phyloP scores from a whole-genome alignment of 2,888 invertebrate genomes.

The Deilephila porcellus region DNA sequence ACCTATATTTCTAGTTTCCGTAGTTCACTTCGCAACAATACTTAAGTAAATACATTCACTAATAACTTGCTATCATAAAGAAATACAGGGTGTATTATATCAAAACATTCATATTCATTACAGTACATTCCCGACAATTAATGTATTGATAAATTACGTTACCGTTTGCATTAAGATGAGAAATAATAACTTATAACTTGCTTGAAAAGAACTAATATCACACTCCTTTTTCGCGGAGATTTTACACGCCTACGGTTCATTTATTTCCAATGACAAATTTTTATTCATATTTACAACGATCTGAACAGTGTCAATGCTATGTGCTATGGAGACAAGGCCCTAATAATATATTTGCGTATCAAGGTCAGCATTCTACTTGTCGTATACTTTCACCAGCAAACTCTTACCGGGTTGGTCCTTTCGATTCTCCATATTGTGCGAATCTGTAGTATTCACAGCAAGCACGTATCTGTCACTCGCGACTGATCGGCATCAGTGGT shows the following conservation, averaged over 20 bases:
- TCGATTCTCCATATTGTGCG: conserved; percentile 56
- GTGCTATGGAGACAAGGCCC: conserved; percentile 10
- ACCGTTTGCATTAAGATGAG: too few species aligned
- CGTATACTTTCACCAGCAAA: conserved; percentile 56
- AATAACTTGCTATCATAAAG: too few species aligned
- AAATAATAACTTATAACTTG: background rate
- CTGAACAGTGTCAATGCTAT: conserved; percentile 14
- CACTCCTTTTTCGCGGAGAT: background rate
- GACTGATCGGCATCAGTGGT: conserved; percentile 18
- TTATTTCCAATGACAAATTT: background rate
- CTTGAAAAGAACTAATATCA: background rate
- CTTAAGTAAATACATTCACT: too few species aligned
- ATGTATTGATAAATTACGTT: too few species aligned
- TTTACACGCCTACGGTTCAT: background rate
- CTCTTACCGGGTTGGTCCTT: conserved; percentile 50
- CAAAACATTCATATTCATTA: too few species aligned
- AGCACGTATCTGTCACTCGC: conserved; percentile 36
- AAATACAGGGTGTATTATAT: too few species aligned
- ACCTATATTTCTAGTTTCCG: too few species aligned
- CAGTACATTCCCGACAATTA: too few species aligned
- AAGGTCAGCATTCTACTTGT: conserved; percentile 47
- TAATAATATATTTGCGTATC: conserved; percentile 41
- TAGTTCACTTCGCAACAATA: too few species aligned
- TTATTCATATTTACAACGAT: background rate
- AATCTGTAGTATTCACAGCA: background rate